Percentiles rank a stretch among this genome's conserved stretches.
Evolutionary conservation across 2,797 vertebrate genomes (phyloP).

Genomic region (Hephaestus fuliginosus): DNA sequence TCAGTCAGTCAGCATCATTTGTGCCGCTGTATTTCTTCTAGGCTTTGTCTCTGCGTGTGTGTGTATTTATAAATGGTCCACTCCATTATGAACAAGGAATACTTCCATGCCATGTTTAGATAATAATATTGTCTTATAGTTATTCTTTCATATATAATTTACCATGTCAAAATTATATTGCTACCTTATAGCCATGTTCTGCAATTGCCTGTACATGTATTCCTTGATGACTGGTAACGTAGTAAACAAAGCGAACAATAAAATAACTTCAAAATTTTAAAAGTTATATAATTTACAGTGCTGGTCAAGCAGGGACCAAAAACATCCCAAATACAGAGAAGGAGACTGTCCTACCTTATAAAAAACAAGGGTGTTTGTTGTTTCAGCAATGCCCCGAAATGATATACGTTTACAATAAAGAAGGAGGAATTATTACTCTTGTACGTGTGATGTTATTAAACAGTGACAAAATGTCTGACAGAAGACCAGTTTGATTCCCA

Average conservation of each 20-base stretch:
- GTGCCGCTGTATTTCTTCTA: background rate
- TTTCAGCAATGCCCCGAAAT: too few species aligned
- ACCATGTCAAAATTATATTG: background rate
- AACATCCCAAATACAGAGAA: too few species aligned
- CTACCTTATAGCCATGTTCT: background rate
- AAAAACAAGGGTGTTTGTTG: too few species aligned
- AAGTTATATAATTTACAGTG: too few species aligned
- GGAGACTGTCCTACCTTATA: too few species aligned
- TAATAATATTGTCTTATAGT: slow-evolving; percentile 11
- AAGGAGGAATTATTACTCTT: too few species aligned
- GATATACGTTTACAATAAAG: too few species aligned
- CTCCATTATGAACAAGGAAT: background rate
- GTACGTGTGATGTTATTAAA: too few species aligned
- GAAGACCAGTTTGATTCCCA: too few species aligned
- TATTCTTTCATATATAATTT: slow-evolving; percentile 17
- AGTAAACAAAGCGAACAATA: background rate
- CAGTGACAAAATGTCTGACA: too few species aligned
- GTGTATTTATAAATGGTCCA: slow-evolving; percentile 7
- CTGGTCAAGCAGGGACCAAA: too few species aligned
- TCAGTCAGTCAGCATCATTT: slow-evolving; percentile 12
- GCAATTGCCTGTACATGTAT: background rate
- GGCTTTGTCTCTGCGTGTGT: background rate
- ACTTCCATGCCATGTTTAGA: background rate
- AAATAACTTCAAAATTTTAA: too few species aligned
- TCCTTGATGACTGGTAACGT: background rate